Conservation (phyloP, 2,113 vertebrate species). For the Colius striatus region DNA sequence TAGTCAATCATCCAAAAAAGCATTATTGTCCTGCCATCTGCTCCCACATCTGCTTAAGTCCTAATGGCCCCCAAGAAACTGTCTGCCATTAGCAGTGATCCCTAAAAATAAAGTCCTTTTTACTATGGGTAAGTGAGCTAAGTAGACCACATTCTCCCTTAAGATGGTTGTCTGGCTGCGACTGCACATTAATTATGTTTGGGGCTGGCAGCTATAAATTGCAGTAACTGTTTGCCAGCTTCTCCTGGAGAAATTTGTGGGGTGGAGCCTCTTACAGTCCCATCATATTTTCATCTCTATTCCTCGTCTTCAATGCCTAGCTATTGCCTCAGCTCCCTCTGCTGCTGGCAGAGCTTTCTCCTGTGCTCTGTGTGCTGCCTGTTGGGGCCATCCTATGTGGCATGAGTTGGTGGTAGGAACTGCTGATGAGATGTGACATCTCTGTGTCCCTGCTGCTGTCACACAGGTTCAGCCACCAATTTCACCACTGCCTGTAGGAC, state of each 20-base stretch:
- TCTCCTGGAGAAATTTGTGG: not conserved
- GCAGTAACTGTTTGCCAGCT: not conserved
- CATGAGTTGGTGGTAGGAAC: not conserved
- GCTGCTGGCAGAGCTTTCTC: not conserved
- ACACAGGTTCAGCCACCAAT: too few relatives aligned
- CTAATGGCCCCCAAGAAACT: slow-evolving; percentile 38
- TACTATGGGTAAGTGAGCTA: not conserved
- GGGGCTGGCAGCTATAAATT: not conserved
- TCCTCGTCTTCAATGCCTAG: not conserved
- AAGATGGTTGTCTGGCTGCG: not conserved
- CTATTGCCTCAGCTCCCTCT: not conserved
- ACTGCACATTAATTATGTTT: slow-evolving; percentile 3
- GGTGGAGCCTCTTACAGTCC: not conserved
- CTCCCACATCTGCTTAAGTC: slow-evolving; percentile 58
- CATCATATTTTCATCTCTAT: not conserved
- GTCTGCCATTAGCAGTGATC: slow-evolving; percentile 39
- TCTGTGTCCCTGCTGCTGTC: not conserved
- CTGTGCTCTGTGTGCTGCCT: rapidly evolving
- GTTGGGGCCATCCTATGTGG: not conserved
- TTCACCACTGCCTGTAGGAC: not conserved
- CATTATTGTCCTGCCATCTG: slow-evolving; percentile 72
- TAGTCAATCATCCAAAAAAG: slow-evolving; percentile 63
- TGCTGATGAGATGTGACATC: not conserved
- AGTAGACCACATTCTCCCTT: not conserved
- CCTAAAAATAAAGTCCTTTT: slow-evolving; percentile 32